These are phyloP conservation scores for Euwallacea fornicatus DNA, from an alignment of 1,140 invertebrate species.

Conservation along the genomic window DNA sequence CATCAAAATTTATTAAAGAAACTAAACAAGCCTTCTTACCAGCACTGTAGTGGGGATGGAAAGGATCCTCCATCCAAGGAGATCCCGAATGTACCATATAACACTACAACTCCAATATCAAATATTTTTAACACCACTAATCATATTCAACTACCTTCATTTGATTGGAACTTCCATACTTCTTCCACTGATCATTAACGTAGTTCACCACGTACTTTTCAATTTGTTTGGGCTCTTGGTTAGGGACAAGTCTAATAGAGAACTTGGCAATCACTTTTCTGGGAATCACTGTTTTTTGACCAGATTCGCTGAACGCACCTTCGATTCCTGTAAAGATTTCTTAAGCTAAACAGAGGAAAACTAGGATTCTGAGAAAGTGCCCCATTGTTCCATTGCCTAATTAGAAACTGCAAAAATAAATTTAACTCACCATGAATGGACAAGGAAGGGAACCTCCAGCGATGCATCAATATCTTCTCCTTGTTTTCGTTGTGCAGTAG, in stretches of 20 bases:
- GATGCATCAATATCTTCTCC: slow-evolving; percentile 78
- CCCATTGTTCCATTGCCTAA: background rate
- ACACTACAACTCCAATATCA: slow-evolving; percentile 52
- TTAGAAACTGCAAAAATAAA: background rate
- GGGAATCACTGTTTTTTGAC: slow-evolving; percentile 95
- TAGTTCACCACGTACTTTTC: slow-evolving; percentile 74
- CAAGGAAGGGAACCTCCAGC: slow-evolving; percentile 88
- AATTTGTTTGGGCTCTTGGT: slow-evolving; percentile 81
- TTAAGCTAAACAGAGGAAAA: no score
- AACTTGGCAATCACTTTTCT: slow-evolving; percentile 95
- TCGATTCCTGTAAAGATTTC: slow-evolving; percentile 49
- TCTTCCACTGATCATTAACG: slow-evolving; percentile 71
- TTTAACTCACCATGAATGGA: slow-evolving; percentile 78
- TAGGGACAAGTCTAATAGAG: slow-evolving; percentile 91
- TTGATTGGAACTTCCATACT: slow-evolving; percentile 81
- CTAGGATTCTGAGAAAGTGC: no score
- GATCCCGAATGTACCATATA: slow-evolving; percentile 76
- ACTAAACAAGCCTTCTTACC: slow-evolving; percentile 55
- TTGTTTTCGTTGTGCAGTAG: slow-evolving; percentile 79
- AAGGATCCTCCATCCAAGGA: slow-evolving; percentile 90
- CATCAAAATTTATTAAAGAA: background rate
- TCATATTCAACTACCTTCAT: slow-evolving; percentile 65
- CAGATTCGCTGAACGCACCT: slow-evolving; percentile 93
- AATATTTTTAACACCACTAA: background rate
- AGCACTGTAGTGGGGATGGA: slow-evolving; percentile 89